Base-by-base conservation (phyloP, 1,140 invertebrate genomes). In the Drosophila yakuba region DNA sequence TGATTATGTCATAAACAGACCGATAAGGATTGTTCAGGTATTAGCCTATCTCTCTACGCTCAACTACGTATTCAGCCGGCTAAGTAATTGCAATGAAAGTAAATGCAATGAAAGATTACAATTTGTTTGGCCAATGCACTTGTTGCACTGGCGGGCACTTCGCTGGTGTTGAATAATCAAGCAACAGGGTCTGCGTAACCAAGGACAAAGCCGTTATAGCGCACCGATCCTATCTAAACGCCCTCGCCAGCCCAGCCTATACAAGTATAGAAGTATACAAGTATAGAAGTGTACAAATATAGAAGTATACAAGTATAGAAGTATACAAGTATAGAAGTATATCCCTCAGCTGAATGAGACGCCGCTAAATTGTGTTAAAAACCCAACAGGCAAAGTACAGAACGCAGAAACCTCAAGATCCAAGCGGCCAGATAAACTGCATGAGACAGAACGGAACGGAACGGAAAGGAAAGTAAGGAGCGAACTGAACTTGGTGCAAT, bases 381-480 rank as follows among this genome's bases (percentile, higher is more conserved):
- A 82, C 78, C 64, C 69, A 67, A 64, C 68, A 64, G 78, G 71
- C 81, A 69, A 81, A 78, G 68, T 89, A 89, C 84, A 89, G 85
- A 89, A 89, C 85, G 80, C 64, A 89, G 69, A 89, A 89, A 89
- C 84, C 84, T 89, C 84, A 89, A 89, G 84, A 89, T 89, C 84
- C 79, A 58, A 68, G 63, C 28, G 61, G 28, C 35, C 17, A 78
- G 84, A 89, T 89, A 89, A 89, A 69, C 79, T 59, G 60, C 78
- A 47, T 38, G 72, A 39, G 57, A 71, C 60, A 64, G 60, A 80
- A 57, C 75, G 59, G 48, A 78, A 73, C 76, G 66, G 74, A 63
- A 57, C 14, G 44, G 38, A n/a, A 38, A 51, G 55, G 54, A 38
- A 51, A 55, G 32, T 50, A 50, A 54, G 55, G 54, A 64, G 41